phyloP scores from a whole-genome alignment of 2,113 vertebrate species.

The Lophura nycthemera region DNA sequence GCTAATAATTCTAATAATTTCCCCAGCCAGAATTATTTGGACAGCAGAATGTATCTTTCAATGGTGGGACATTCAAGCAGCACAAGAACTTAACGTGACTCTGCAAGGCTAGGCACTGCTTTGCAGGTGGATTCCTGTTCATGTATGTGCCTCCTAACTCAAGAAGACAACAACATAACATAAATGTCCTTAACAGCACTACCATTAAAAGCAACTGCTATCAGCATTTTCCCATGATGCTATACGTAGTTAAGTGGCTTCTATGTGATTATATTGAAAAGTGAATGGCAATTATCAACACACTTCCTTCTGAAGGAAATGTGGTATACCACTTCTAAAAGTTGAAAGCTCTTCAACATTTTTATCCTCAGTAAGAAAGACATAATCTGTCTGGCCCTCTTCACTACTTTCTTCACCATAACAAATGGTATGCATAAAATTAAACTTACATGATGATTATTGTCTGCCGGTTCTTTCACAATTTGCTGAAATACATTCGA shows the following conservation, averaged over 20 bases:
- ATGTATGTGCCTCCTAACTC: not conserved
- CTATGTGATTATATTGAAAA: not conserved
- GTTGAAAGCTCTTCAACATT: not conserved
- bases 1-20: not conserved
- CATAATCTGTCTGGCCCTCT: not conserved
- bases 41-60: not conserved
- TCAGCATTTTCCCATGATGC: not conserved
- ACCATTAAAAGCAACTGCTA: not conserved
- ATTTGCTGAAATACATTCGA: conserved; percentile 91
- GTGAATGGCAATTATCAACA: not conserved
- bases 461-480: conserved; percentile 87
- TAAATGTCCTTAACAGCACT: rapidly evolving
- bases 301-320: not conserved
- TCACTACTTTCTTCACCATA: not conserved
- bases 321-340: not conserved
- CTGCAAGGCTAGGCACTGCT: not conserved
- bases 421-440: not conserved
- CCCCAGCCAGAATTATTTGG: not conserved
- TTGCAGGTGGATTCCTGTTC: not conserved
- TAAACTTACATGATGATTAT: conserved; percentile 81
- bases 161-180: not conserved
- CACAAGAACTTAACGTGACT: not conserved
- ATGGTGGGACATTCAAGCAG: not conserved
- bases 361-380: rapidly evolving
- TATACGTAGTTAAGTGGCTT: not conserved